Evolutionary conservation across 2,797 vertebrate species (phyloP).

Genomic region (Zenarchopterus dispar): DNA sequence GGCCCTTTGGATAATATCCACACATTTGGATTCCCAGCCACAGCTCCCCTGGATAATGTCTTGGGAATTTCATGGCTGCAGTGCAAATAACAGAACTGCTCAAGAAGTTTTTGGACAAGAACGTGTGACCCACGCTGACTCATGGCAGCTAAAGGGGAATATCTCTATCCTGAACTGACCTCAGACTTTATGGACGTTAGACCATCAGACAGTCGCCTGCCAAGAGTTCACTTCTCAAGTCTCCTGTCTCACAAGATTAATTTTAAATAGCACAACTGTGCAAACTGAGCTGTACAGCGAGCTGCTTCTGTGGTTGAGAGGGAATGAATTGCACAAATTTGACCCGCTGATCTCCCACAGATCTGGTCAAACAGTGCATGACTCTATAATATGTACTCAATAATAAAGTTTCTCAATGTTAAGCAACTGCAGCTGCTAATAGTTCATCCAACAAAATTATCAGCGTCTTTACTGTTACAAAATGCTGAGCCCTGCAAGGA

Average conservation of each 20-base stretch:
- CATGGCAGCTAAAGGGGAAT: background rate
- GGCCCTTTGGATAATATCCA: background rate
- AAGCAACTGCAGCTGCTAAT: no score
- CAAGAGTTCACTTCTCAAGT: background rate
- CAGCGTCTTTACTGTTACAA: no score
- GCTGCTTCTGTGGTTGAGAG: no score
- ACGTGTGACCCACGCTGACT: constrained; percentile 24
- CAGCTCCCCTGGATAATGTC: constrained; percentile 6
- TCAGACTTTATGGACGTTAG: constrained; percentile 16
- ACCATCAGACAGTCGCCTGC: constrained; percentile 3
- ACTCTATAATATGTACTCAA: no score
- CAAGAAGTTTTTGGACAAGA: background rate
- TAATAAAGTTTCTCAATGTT: no score
- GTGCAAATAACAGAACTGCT: background rate
- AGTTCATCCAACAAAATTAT: no score
- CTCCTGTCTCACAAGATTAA: constrained; percentile 1
- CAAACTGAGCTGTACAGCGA: no score
- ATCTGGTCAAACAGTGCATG: no score
- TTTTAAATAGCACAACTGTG: background rate
- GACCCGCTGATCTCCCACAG: no score
- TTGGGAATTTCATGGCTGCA: background rate
- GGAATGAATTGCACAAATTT: no score
- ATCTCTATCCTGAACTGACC: constrained; percentile 7
- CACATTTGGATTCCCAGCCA: background rate
- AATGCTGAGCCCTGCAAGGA: no score